Evolutionary conservation across 2,888 invertebrate species (phyloP), one percentile per base, ranked within the genome.

Genomic region (Tiphia femorata): DNA sequence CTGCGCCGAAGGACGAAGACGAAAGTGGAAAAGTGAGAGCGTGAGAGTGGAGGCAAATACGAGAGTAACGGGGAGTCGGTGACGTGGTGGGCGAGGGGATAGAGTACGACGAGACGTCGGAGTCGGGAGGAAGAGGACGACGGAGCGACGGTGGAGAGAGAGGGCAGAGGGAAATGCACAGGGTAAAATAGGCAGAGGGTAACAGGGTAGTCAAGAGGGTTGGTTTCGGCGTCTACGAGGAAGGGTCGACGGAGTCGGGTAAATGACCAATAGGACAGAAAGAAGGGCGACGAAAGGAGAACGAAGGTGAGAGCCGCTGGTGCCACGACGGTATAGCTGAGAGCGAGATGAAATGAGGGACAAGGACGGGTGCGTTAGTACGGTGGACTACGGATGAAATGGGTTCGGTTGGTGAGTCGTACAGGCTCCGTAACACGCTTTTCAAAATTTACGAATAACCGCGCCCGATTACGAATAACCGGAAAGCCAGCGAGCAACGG

Each of bases 361-460:
- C 10, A 16, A 6, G 14, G 23, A 8, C 16, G 37, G 1, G 16
- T 46, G 46, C 40, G 46, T 33, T 27, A n/a, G 33, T 35, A 55
- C 27, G 19, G 27, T 3, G 16, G 30, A 48, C 17, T 17, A 23
- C n/a, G n/a, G 7, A 30, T n/a, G 10, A 30, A 33, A 33, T n/a
- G 33, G 33, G 14, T 14, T 5, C 33, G 14, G 33, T 33, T 14
- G 12, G 10, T 10, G 2, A 14, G 12, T n/a, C 33, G 17, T 23
- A 49, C 49, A 60, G 53, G 52, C 57, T 44, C 67, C 60, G 65
- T n/a, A 73, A 73, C 73, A 42, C 52, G 65, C 64, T 73, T 73
- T 69, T 71, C 73, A 73, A 73, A 72, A 73, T 73, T 73, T 73
- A 72, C 72, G 70, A 69, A 73, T 72, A 73, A 73, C 73, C 64